These are phyloP conservation scores for Dryas iulia DNA, from an alignment of 1,140 invertebrate genomes.

Conservation along the genomic window DNA sequence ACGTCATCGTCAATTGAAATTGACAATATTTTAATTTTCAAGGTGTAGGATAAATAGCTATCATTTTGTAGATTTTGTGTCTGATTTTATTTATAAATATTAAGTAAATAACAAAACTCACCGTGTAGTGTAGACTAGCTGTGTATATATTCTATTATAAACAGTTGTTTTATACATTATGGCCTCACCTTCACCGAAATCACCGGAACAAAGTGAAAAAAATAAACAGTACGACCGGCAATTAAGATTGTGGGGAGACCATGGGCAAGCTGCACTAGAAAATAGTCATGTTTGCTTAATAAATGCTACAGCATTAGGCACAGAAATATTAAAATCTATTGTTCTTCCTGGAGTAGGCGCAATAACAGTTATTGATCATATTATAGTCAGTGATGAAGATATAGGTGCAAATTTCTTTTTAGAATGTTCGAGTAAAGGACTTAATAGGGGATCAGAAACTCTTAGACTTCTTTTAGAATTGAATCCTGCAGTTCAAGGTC, in stretches of 20 bases:
- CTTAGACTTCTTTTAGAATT: conserved; percentile 92
- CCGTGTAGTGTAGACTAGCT: not conserved
- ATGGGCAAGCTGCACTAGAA: conserved; percentile 95
- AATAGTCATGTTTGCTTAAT: conserved; percentile 94
- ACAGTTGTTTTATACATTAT: conserved; percentile 61
- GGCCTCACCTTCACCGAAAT: conserved; percentile 89
- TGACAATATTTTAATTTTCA: not conserved
- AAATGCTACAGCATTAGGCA: conserved; percentile 96
- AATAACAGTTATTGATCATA: conserved; percentile 97
- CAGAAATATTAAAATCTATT: conserved; percentile 96
- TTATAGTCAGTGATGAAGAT: conserved; percentile 93
- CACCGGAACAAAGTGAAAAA: conserved; percentile 90
- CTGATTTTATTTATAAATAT: not conserved
- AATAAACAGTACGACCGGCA: conserved; percentile 94
- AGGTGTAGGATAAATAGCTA: not conserved
- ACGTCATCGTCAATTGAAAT: not conserved
- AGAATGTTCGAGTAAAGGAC: conserved; percentile 88
- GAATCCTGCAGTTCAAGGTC: conserved; percentile 95
- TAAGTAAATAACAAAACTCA: not conserved
- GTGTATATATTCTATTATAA: not conserved
- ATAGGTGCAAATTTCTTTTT: conserved; percentile 97
- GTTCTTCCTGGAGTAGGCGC: conserved; percentile 96
- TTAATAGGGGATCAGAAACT: conserved; percentile 91
- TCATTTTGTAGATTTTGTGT: not conserved
- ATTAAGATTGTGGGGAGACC: conserved; percentile 97